Conservation (phyloP, 2,113 vertebrate genomes). For the Ploceus nigricollis region DNA sequence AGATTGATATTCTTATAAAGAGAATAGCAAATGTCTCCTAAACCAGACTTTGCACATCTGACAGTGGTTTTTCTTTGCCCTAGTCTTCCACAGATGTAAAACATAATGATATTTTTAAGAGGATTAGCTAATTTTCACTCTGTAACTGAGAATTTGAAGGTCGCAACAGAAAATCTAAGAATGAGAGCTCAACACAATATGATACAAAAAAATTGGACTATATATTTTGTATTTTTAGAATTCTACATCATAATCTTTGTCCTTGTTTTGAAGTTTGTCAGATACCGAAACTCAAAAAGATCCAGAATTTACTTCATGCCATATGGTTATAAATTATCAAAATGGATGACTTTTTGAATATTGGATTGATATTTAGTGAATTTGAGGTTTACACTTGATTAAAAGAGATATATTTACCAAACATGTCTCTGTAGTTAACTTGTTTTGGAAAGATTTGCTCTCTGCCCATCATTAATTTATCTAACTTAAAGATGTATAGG, state of each 20-base stretch:
- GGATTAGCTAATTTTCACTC: not conserved
- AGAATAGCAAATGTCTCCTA: not conserved
- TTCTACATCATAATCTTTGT: not conserved
- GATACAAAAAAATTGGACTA: not conserved
- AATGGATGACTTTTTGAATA: not conserved
- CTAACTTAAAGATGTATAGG: not conserved
- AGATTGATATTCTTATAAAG: not conserved
- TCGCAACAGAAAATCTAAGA: not conserved
- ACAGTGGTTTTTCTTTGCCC: accelerated
- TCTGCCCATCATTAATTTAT: not conserved
- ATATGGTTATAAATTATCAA: not conserved
- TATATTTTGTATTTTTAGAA: not conserved
- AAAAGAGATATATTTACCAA: not conserved
- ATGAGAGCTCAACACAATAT: not conserved
- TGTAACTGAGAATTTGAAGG: not conserved
- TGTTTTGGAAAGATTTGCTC: not conserved
- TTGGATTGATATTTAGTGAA: not conserved
- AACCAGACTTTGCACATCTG: not conserved
- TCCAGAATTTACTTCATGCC: not conserved
- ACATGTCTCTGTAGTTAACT: not conserved
- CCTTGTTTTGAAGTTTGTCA: not conserved
- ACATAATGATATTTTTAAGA: not conserved
- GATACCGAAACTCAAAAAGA: not conserved
- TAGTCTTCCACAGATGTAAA: not conserved
- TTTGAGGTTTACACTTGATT: not conserved